Evolutionary conservation across 2,113 vertebrate species (phyloP), one percentile per base, ranked within the genome.

Genomic region (Neomonachus schauinslandi): DNA sequence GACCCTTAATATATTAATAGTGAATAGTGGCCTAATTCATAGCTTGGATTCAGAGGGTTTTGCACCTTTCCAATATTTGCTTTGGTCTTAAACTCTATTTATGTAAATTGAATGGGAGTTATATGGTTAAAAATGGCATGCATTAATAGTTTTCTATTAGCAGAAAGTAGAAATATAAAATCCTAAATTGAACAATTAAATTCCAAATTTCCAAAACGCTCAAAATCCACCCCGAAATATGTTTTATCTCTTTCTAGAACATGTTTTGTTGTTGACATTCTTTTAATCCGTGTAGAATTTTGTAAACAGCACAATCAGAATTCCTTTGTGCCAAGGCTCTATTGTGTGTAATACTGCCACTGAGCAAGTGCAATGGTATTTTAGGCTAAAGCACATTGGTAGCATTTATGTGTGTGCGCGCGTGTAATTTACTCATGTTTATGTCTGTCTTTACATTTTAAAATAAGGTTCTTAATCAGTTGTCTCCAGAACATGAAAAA

Each of bases 281-380:
- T 98, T 97, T 80, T 8, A 57, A 63, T 97, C 85, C 21, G 3
- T 59, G 13, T 98, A 72, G 82, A 88, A 89, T 88, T 95, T 98
- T 97, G 97, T 99, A 98, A 98, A 84, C 92, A 90, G 57, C 91
- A 65, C 91, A 96, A 51, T 98, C 97, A 98, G 98, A 95, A 98
- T 98, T 98, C 97, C 97, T 99, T 98, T 99, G 98, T 99, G 98
- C 97, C 95, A 97, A 89, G 97, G 97, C 85, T 94, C 86, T 95
- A 89, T 98, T 98, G 98, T 98, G 95, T 97, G n/a, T 97, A 97
- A 16, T 95, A 88, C 76, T 96, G 89, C 95, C 92, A 80, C 83
- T 80, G 97, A 98, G 90, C 98, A 96, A 98, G 97, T 98, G 93
- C 82, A 8, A 7, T 46, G 0, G 51, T 76, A 0, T 92, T 97